Base-by-base conservation (phyloP, 2,797 vertebrate species). In the Helicolenus hilgendorfi region DNA sequence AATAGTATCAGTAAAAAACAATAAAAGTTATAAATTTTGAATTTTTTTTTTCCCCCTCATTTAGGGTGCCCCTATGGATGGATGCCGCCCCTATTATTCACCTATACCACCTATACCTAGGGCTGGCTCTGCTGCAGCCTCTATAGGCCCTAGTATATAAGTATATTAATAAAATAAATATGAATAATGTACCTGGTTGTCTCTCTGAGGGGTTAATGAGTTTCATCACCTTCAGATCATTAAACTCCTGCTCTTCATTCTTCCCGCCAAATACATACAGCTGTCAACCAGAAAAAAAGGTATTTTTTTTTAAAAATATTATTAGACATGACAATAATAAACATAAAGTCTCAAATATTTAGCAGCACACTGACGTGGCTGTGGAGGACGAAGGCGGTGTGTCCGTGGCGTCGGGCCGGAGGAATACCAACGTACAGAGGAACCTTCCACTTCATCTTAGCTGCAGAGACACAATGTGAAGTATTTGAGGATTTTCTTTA, bases 401-500 rank as follows among this genome's bases (percentile, higher is more conserved):
- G 97, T 72, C 86, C 92, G 0, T 97, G 94, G 5, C 97, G 96
- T 80, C 92, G 95, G 33, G 81, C 74, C 0, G 97, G 97, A 64
- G 97, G 96, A 63, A 98, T 96, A 59, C 97, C 97, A 3, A 97
- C 82, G 20, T 98, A 98, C 78, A 98, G 94, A 15, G 96, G 96
- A 27, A 97, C 94, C 85, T 98, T 98, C 96, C 97, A 98, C 92
- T 98, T 98, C 85, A 96, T 96, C 80, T 98, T 98, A 65, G 94
- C 97, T 98, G 72, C 1, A 77, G 33, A 73, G 22, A 87, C 35
- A 85, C 11, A 53, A 24, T 14, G 38, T 59, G 53, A 60, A 14
- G 59, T 14, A 24, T 41, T 20, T 11, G 0, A 33, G 7, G 5
- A 29, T 11, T 77, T 26, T 35, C 4, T 11, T 27, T 3, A 7